Evolutionary conservation across 2,888 invertebrate species (phyloP).

Genomic region (Metalampra italica): DNA sequence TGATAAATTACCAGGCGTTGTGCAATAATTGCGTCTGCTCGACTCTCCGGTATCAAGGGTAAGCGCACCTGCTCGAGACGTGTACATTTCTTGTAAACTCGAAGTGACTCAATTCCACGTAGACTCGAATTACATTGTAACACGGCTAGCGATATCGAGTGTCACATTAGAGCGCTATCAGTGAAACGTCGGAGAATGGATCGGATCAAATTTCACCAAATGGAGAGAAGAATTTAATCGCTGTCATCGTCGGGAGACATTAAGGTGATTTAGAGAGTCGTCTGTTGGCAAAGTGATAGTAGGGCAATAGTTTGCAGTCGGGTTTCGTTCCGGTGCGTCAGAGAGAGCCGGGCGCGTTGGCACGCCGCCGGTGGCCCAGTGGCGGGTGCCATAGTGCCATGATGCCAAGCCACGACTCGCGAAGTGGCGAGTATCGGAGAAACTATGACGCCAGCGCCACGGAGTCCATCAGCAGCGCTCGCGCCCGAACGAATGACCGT

Average conservation of each 20-base stretch:
- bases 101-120: conserved; percentile 34
- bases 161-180: conserved; percentile 7
- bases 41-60: conserved; percentile 11
- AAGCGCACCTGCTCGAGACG: conserved; percentile 36
- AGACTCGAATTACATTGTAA: conserved; percentile 33
- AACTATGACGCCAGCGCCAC: conserved; percentile 38
- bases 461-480: conserved; percentile 32
- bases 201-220: conserved; percentile 13
- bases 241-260: conserved; percentile 23
- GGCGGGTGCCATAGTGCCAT: conserved; percentile 5
- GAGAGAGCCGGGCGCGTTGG: conserved; percentile 43
- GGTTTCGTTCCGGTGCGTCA: conserved; percentile 53
- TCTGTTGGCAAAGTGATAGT: conserved; percentile 62
- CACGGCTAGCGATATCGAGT: conserved; percentile 9
- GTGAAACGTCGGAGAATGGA: conserved; percentile 8
- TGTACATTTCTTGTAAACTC: conserved; percentile 30
- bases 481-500: conserved; percentile 49
- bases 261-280: conserved; percentile 43
- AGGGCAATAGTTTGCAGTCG: conserved; percentile 56
- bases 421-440: conserved; percentile 18
- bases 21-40: conserved; percentile 11
- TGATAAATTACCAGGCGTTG: conserved; percentile 11
- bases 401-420: conserved; percentile 32
- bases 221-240: conserved; percentile 11
- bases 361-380: conserved; percentile 21